phyloP scores from a whole-genome alignment of 2,888 invertebrate genomes.

The Colletes collaris region DNA sequence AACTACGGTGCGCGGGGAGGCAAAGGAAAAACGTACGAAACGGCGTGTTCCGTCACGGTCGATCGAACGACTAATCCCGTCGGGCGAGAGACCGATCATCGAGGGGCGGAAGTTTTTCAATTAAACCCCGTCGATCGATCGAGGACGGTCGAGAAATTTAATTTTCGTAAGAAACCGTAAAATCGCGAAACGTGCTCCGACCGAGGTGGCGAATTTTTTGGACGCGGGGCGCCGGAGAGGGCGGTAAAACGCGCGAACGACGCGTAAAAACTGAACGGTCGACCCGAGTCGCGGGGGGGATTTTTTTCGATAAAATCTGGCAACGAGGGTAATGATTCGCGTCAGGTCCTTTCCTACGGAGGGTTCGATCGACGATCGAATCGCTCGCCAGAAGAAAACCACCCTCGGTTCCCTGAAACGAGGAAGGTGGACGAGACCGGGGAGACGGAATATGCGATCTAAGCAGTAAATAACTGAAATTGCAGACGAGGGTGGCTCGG shows the following conservation, averaged over 20 bases:
- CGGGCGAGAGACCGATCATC: slow-evolving; percentile 27
- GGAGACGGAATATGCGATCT: slow-evolving; percentile 19
- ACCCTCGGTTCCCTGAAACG: background rate
- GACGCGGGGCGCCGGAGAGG: background rate
- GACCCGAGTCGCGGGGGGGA: slow-evolving; percentile 15
- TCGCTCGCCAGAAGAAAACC: background rate
- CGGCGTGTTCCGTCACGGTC: background rate
- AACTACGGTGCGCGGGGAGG: too few species aligned
- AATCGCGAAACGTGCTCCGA: background rate
- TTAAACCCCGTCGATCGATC: slow-evolving; percentile 43
- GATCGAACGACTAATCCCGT: slow-evolving; percentile 37
- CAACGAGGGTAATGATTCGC: slow-evolving; percentile 5
- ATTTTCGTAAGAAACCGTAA: slow-evolving; percentile 47
- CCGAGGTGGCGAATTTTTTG: slow-evolving; percentile 19
- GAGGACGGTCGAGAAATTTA: slow-evolving; percentile 32
- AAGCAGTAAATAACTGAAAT: slow-evolving; percentile 50
- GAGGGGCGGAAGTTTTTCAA: slow-evolving; percentile 60
- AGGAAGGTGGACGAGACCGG: background rate
- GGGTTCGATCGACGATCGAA: slow-evolving; percentile 14
- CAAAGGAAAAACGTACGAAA: too few species aligned
- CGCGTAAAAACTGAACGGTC: slow-evolving; percentile 34
- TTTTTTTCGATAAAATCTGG: slow-evolving; percentile 36
- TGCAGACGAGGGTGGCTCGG: slow-evolving; percentile 30
- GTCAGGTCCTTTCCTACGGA: too few species aligned
- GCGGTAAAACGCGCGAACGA: slow-evolving; percentile 13